phyloP scores from a whole-genome alignment of 2,113 vertebrate species.

The Irena cyanogastra region DNA sequence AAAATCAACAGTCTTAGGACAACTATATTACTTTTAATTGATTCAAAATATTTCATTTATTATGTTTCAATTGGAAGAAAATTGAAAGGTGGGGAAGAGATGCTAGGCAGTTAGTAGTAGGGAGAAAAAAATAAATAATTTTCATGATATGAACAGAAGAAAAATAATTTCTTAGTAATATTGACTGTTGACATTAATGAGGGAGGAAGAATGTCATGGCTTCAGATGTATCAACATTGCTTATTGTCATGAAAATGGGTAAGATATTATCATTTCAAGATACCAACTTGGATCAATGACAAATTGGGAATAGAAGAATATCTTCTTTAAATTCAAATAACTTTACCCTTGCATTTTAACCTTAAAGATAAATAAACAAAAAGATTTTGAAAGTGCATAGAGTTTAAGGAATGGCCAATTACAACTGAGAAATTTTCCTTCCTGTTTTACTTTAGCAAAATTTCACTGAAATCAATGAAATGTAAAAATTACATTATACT shows the following conservation, averaged over 20 bases:
- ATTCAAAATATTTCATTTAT: background rate
- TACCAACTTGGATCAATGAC: background rate
- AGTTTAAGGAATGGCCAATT: background rate
- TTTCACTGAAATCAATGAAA: background rate
- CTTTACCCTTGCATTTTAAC: background rate
- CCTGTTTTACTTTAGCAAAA: background rate
- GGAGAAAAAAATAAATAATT: background rate
- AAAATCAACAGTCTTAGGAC: background rate
- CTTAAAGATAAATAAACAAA: background rate
- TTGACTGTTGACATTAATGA: background rate
- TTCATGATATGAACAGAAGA: background rate
- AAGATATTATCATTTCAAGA: background rate
- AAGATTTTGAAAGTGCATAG: background rate
- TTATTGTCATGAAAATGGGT: background rate
- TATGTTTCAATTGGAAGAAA: background rate
- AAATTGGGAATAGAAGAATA: background rate
- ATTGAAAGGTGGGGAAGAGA: background rate
- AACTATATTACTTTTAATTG: background rate
- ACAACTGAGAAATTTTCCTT: background rate
- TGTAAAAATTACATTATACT: background rate
- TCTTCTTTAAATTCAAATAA: background rate
- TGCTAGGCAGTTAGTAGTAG: background rate
- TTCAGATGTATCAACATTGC: background rate
- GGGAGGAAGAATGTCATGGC: background rate
- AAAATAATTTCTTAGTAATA: background rate